Evolutionary conservation across 1,140 invertebrate species (phyloP).

Genomic region (Drosophila pseudoananassae): DNA sequence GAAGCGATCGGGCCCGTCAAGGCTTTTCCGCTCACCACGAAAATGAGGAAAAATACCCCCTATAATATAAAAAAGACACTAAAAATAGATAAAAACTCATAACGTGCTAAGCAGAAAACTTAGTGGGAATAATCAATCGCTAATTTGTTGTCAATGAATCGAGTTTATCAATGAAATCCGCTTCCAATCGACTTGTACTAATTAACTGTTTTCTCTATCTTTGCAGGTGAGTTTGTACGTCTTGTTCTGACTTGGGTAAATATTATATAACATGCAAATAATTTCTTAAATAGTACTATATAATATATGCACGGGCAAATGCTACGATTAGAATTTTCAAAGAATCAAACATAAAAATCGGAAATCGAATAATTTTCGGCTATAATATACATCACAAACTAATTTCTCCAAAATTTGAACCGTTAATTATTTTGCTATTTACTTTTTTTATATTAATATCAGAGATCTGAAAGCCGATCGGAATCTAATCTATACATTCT

Average conservation of each 20-base stretch:
- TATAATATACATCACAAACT: no score
- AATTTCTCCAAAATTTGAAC: no score
- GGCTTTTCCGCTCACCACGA: slow-evolving; percentile 44
- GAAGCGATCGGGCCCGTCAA: slow-evolving; percentile 45
- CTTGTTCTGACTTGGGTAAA: slow-evolving; percentile 6
- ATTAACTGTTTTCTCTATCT: slow-evolving; percentile 35
- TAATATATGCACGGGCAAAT: no score
- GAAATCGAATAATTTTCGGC: no score
- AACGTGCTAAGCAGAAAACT: slow-evolving; percentile 42
- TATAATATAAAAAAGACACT: slow-evolving; percentile 15
- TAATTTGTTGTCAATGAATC: slow-evolving; percentile 52
- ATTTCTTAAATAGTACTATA: no score
- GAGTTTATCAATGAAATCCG: slow-evolving; percentile 28
- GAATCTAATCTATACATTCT: no score
- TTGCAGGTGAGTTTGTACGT: slow-evolving; percentile 58
- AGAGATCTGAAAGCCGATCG: no score
- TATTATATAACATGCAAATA: background rate
- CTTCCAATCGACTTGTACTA: slow-evolving; percentile 11
- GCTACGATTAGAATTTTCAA: no score
- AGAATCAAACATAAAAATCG: no score
- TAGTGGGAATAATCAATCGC: slow-evolving; percentile 44
- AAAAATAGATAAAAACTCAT: slow-evolving; percentile 14
- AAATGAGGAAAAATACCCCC: slow-evolving; percentile 5
- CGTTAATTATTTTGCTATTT: no score
- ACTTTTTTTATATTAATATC: no score